phyloP scores from a whole-genome alignment of 1,140 invertebrate genomes.

The Trichogramma pretiosum region DNA sequence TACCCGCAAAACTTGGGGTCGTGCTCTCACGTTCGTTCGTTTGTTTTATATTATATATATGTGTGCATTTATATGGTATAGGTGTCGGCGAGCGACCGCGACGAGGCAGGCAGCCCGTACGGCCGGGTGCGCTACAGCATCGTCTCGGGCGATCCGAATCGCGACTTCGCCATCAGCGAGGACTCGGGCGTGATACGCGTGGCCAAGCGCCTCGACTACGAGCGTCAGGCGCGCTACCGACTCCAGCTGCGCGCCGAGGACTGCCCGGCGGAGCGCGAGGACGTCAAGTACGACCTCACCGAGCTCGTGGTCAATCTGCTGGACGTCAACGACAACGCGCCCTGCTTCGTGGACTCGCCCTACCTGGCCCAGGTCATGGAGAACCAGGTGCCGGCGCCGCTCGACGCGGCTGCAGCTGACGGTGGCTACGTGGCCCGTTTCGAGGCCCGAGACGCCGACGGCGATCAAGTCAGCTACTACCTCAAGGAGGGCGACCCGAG shows the following conservation, averaged over 20 bases:
- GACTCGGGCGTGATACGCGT: slow-evolving; percentile 82
- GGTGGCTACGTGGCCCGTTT: background rate
- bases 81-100: slow-evolving; percentile 85
- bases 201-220: slow-evolving; percentile 85
- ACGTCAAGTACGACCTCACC: slow-evolving; percentile 46
- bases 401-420: background rate
- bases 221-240: slow-evolving; percentile 74
- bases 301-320: slow-evolving; percentile 63
- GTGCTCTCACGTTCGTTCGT: no score
- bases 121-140: slow-evolving; percentile 82
- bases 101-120: slow-evolving; percentile 82
- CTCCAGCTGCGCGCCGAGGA: slow-evolving; percentile 82
- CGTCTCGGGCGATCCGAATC: slow-evolving; percentile 78
- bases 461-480: slow-evolving; percentile 81
- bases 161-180: slow-evolving; percentile 83
- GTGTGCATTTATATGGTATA: no score
- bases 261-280: slow-evolving; percentile 57
- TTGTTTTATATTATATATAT: no score
- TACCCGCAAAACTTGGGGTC: no score
- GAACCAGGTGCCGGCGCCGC: slow-evolving; percentile 65
- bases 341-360: slow-evolving; percentile 82
- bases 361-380: slow-evolving; percentile 90
- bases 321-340: slow-evolving; percentile 93
- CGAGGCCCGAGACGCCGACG: slow-evolving; percentile 33
- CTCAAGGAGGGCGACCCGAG: slow-evolving; percentile 85